These are phyloP conservation scores for Laodelphax striatellus DNA, from an alignment of 1,140 invertebrate species.

Conservation along the genomic window DNA sequence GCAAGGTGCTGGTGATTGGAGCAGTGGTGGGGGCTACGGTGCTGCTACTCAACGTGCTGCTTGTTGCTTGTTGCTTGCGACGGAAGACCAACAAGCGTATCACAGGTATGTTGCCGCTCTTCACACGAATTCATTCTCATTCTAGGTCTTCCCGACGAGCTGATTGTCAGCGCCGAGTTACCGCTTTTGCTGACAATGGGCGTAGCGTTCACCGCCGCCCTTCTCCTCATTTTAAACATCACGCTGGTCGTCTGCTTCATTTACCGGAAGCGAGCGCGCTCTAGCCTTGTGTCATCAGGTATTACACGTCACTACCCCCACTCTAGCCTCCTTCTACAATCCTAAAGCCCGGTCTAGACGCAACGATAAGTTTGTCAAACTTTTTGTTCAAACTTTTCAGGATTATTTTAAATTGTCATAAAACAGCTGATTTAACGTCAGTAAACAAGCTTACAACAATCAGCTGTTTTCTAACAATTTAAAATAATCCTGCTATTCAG, in stretches of 20 bases:
- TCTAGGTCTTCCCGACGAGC: slow-evolving; percentile 46
- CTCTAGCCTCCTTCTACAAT: too few species aligned
- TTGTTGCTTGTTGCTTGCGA: slow-evolving; percentile 79
- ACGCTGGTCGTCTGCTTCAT: slow-evolving; percentile 74
- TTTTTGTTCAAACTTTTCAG: too few species aligned
- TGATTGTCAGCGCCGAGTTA: slow-evolving; percentile 51
- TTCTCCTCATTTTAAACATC: slow-evolving; percentile 69
- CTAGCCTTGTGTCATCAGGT: slow-evolving; percentile 11
- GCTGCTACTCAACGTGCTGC: slow-evolving; percentile 66
- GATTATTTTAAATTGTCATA: too few species aligned
- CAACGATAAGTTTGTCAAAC: too few species aligned
- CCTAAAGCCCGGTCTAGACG: too few species aligned
- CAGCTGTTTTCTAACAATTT: too few species aligned
- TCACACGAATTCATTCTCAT: slow-evolving; percentile 24
- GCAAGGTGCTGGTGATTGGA: slow-evolving; percentile 56
- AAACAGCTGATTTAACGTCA: too few species aligned
- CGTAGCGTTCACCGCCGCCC: slow-evolving; percentile 62
- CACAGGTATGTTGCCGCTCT: slow-evolving; percentile 36
- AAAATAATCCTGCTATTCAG: too few species aligned
- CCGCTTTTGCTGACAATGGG: slow-evolving; percentile 70
- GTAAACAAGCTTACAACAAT: too few species aligned
- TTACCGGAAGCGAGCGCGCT: slow-evolving; percentile 46
- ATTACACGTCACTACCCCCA: neutral
- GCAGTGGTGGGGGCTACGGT: slow-evolving; percentile 58
- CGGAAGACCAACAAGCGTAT: slow-evolving; percentile 57